phyloP scores from a whole-genome alignment of 2,113 vertebrate species.

The Scortum barcoo region DNA sequence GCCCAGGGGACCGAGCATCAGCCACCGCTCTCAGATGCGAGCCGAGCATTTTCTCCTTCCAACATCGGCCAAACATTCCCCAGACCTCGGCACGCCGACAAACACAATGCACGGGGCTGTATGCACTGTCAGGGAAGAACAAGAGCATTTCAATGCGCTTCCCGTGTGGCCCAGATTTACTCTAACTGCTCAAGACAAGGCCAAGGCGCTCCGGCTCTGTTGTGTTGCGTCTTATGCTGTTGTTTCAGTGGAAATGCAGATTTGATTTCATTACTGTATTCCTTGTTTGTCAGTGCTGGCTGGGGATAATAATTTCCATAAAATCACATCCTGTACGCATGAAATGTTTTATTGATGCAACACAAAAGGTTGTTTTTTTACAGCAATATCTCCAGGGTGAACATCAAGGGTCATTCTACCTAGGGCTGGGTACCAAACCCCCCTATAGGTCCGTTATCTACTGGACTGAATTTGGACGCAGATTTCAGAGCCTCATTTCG shows the following conservation, averaged over 20 bases:
- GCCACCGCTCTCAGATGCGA: conserved; percentile 48
- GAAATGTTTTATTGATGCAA: conserved; percentile 26
- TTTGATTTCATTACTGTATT: conserved; percentile 24
- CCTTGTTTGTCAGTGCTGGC: conserved; percentile 22
- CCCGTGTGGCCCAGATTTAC: conserved; percentile 26
- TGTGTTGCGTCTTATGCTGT: conserved; percentile 22
- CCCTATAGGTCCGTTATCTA: too few relatives aligned
- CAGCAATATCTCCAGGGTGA: not conserved
- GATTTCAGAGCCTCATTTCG: too few relatives aligned
- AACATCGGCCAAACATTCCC: conserved; percentile 28
- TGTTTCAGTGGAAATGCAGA: conserved; percentile 28
- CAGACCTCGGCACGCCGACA: conserved; percentile 25
- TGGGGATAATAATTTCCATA: conserved; percentile 26
- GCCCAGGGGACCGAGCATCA: conserved; percentile 48
- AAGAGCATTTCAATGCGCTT: conserved; percentile 44
- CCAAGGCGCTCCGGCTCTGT: conserved; percentile 6
- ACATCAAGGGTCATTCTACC: conserved; percentile 1
- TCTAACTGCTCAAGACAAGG: conserved; percentile 46
- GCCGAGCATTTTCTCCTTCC: conserved; percentile 36
- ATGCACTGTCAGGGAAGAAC: conserved; percentile 43
- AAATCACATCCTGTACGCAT: conserved; percentile 38
- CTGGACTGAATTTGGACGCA: too few relatives aligned
- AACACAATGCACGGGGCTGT: conserved; percentile 36
- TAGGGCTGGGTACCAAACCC: too few relatives aligned
- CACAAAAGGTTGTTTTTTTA: conserved; percentile 6